Conservation (phyloP, 2,888 invertebrate species). For the Drosophila neotestacea region DNA sequence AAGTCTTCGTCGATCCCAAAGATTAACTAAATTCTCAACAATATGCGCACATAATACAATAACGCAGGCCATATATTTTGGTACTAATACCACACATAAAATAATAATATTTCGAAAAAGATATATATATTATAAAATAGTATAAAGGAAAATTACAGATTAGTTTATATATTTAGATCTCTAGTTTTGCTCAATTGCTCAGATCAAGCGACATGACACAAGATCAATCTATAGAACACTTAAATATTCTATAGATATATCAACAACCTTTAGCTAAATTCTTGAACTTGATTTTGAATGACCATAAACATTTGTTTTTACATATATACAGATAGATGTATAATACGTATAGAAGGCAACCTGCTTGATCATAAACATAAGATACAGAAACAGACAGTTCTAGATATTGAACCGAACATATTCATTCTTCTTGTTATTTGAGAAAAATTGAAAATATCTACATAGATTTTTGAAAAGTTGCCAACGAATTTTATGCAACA, state of each 20-base stretch:
- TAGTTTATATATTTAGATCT: conserved; percentile 1
- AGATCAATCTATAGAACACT: conserved; percentile 11
- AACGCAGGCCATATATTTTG: conserved; percentile 50
- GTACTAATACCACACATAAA: conserved; percentile 61
- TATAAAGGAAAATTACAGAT: conserved; percentile 16
- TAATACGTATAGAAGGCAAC: conserved; percentile 36
- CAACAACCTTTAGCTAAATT: conserved; percentile 35
- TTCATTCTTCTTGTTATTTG: conserved; percentile 52
- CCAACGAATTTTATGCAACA: conserved; percentile 75
- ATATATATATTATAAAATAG: conserved; percentile 9
- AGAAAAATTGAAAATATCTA: conserved; percentile 43
- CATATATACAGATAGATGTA: conserved; percentile 12
- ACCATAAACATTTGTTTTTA: conserved; percentile 40
- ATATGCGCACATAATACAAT: conserved; percentile 41
- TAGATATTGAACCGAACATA: conserved; percentile 54
- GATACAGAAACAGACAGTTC: conserved; percentile 36
- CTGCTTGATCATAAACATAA: conserved; percentile 51
- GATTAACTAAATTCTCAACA: conserved; percentile 32
- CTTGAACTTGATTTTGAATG: conserved; percentile 76
- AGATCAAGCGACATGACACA: conserved; percentile 7
- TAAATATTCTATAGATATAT: neutral
- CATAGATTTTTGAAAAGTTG: conserved; percentile 74
- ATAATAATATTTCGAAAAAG: conserved; percentile 25
- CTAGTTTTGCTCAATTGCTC: conserved; percentile 11
- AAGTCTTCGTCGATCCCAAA: neutral